Base-by-base conservation (phyloP, 1,140 invertebrate genomes). In the Plutomurus gul region DNA sequence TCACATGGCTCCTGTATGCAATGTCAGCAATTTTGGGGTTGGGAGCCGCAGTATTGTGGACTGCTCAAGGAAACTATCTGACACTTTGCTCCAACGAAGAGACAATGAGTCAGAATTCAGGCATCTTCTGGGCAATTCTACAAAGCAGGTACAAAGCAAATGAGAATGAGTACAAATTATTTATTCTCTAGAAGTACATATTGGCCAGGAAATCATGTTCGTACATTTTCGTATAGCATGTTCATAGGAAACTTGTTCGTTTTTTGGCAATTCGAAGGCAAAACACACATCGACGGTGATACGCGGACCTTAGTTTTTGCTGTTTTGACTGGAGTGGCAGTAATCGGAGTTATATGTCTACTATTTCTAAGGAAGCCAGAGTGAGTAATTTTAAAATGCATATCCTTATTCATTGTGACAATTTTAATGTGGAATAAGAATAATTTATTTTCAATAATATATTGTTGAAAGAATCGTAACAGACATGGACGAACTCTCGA, bases 221-320 rank as follows among this genome's bases (percentile, higher is more conserved):
- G 11, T 25, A 43, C 22, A 13, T 27, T 60, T 60, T 39, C 84
- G 81, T 84, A 16, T 89, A 95, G 96, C 84, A 91, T 97, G 87
- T 93, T 98, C 85, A 91, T 95, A 84, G 96, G 97, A 60, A 99
- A 99, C 85, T 88, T 96, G 8, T 98, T 97, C 87, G 95, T 98
- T 10, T 97, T 92, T 86, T 94, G 95, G 85, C 91, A 92, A 85
- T 96, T 98, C 86, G 91, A 92, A 89, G 93, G 93, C 65, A 89
- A 92, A 86, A 86, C 89, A 0, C 91, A 94, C 4, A 90, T 91
- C 51, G 91, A 94, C 73, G 84, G 85, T 75, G 85, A 87, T 5
- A 93, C 91, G 0, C 87, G 95, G 10, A 90, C 88, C 43, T 84
- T 93, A 1, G 93, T 96, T 0, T 94, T 95, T 85, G 90, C 90